Evolutionary conservation across 2,113 vertebrate genomes (phyloP).

Genomic region (Scolopax mira): DNA sequence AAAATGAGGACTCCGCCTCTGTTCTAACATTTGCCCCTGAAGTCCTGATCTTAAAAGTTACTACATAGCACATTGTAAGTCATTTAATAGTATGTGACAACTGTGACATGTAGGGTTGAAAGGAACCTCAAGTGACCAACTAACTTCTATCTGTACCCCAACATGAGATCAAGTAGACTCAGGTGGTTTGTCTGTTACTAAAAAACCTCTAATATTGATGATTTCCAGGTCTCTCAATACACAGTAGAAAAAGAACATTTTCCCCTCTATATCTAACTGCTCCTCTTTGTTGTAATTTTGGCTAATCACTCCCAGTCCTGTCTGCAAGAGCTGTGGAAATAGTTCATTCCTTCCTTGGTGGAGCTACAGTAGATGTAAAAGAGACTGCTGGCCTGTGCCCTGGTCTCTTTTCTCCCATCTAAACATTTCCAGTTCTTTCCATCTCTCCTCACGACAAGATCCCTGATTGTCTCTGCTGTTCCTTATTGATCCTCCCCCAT

Average conservation of each 20-base stretch:
- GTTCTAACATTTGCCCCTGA: not conserved
- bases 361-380: not conserved
- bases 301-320: not conserved
- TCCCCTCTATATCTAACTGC: not conserved
- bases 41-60: not conserved
- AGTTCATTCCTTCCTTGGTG: not conserved
- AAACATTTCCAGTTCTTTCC: not conserved
- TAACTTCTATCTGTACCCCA: not conserved
- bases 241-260: not conserved
- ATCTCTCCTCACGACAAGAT: not conserved
- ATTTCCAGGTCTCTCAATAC: not conserved
- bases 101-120: not conserved
- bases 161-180: not conserved
- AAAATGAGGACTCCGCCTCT: not conserved
- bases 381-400: not conserved
- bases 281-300: not conserved
- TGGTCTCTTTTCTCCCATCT: not conserved
- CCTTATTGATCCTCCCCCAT: too few relatives aligned
- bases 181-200: not conserved
- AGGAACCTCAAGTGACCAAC: not conserved
- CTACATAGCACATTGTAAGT: not conserved
- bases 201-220: not conserved
- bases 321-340: not conserved
- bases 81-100: not conserved
- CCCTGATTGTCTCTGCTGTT: not conserved